Evolutionary conservation across 1,140 invertebrate species (phyloP).

Genomic region (Drosophila ambigua): DNA sequence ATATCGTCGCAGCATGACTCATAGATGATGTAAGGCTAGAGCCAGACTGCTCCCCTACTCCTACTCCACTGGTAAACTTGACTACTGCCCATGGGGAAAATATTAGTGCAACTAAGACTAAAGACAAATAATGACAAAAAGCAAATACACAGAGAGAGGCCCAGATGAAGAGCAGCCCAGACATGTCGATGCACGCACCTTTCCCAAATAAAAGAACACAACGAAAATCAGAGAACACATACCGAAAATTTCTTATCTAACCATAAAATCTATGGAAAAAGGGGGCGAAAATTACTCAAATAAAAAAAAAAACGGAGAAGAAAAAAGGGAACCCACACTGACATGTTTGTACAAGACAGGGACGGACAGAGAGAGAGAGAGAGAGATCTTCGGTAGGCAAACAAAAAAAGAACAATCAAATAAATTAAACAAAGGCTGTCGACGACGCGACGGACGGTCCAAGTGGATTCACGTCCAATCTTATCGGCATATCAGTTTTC

Average conservation of each 20-base stretch:
- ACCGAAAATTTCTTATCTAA: conserved; percentile 56
- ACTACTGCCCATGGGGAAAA: conserved; percentile 71
- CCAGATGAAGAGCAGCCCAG: conserved; percentile 4
- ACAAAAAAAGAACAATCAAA: conserved; percentile 74
- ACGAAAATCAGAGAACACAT: conserved; percentile 46
- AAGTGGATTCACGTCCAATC: conserved; percentile 64
- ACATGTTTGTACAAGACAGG: conserved; percentile 69
- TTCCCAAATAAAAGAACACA: conserved; percentile 4
- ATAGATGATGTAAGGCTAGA: conserved; percentile 36
- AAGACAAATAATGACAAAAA: conserved; percentile 75
- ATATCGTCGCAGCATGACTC: conserved; percentile 57
- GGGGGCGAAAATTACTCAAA: conserved; percentile 77
- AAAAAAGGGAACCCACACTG: conserved; percentile 23
- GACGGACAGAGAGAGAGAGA: conserved; percentile 8
- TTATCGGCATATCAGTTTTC: conserved; percentile 72
- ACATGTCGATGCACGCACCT: conserved; percentile 55
- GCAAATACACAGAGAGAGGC: conserved; percentile 48
- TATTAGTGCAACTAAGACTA: conserved; percentile 77
- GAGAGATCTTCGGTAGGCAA: conserved; percentile 48
- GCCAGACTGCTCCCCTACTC: conserved; percentile 1
- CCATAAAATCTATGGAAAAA: conserved; percentile 63
- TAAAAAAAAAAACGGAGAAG: conserved; percentile 40
- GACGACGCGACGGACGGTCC: conserved; percentile 51
- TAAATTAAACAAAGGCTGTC: conserved; percentile 74
- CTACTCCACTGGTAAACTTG: conserved; percentile 35